A percentile compares a stretch with the other conserved stretches of the same genome.
phyloP scores from a whole-genome alignment of 2,797 vertebrate species.

The Diplodus puntazzo region DNA sequence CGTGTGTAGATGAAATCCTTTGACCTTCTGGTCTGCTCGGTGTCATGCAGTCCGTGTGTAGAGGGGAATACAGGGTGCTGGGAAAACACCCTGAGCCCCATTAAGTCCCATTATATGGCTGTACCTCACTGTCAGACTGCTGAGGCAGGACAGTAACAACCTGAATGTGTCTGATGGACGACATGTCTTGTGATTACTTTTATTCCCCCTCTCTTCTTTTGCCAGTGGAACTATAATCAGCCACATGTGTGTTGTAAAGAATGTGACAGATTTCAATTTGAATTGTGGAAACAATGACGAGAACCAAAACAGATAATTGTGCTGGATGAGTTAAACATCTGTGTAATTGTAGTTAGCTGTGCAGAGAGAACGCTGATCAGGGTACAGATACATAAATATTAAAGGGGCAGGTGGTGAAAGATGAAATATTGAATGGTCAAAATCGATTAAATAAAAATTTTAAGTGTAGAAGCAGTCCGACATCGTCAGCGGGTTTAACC shows the following conservation, averaged over 20 bases:
- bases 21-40: neutral
- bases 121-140: neutral
- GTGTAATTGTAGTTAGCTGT: neutral
- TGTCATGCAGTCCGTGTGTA: neutral
- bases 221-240: neutral
- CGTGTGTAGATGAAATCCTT: neutral
- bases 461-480: no score
- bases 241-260: neutral
- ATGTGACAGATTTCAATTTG: neutral
- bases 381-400: neutral
- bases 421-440: neutral
- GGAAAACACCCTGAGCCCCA: conserved; percentile 5
- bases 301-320: neutral
- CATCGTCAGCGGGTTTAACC: no score
- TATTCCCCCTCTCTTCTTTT: conserved; percentile 3
- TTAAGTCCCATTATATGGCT: conserved; percentile 19
- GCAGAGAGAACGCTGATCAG: neutral
- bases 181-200: conserved; percentile 4
- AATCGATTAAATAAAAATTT: neutral
- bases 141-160: conserved; percentile 2
- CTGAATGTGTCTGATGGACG: conserved; percentile 10
- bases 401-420: neutral
- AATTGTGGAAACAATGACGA: conserved; percentile 6
- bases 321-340: neutral
- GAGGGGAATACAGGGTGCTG: neutral